A percentile compares a stretch with the other conserved stretches of the same genome.
Conservation (phyloP, 1,140 invertebrate genomes). For the Lordiphosa clarofinis region DNA sequence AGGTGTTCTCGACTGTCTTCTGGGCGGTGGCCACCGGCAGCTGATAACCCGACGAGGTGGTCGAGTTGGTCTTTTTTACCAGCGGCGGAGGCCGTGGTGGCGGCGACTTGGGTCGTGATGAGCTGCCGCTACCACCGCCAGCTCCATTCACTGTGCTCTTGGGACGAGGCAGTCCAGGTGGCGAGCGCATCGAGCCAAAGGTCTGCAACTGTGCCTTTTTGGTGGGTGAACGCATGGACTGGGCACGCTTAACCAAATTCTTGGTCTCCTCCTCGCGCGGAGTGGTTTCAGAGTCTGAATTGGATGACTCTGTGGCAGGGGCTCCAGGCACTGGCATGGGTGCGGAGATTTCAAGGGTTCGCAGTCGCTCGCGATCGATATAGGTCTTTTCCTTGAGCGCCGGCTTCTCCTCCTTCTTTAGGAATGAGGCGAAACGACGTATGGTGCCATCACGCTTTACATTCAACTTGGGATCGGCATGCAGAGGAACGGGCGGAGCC, state of each 20-base stretch:
- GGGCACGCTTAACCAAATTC: slow-evolving; percentile 84
- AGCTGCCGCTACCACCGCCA: slow-evolving; percentile 76
- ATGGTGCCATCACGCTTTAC: slow-evolving; percentile 82
- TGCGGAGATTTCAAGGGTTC: slow-evolving; percentile 89
- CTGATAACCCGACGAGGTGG: slow-evolving; percentile 67
- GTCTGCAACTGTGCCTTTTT: slow-evolving; percentile 83
- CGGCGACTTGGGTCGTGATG: slow-evolving; percentile 83
- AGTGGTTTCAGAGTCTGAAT: slow-evolving; percentile 72
- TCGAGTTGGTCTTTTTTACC: slow-evolving; percentile 77
- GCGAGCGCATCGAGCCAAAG: slow-evolving; percentile 89
- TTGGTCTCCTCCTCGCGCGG: slow-evolving; percentile 71
- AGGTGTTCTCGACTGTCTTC: slow-evolving; percentile 81
- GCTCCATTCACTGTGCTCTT: slow-evolving; percentile 81
- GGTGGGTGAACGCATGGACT: slow-evolving; percentile 86
- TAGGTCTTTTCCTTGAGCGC: slow-evolving; percentile 84
- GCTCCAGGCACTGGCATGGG: slow-evolving; percentile 82
- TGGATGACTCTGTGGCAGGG: slow-evolving; percentile 60
- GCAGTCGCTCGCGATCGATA: slow-evolving; percentile 85
- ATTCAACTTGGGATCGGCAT: slow-evolving; percentile 78
- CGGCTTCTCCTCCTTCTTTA: slow-evolving; percentile 84
- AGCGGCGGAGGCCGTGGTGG: slow-evolving; percentile 83
- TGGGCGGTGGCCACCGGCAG: slow-evolving; percentile 80
- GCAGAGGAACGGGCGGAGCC: slow-evolving; percentile 68
- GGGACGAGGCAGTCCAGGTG: slow-evolving; percentile 83
- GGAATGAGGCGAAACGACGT: slow-evolving; percentile 88